Evolutionary conservation across 2,113 vertebrate species (phyloP).

Genomic region (Glaucomys volans): DNA sequence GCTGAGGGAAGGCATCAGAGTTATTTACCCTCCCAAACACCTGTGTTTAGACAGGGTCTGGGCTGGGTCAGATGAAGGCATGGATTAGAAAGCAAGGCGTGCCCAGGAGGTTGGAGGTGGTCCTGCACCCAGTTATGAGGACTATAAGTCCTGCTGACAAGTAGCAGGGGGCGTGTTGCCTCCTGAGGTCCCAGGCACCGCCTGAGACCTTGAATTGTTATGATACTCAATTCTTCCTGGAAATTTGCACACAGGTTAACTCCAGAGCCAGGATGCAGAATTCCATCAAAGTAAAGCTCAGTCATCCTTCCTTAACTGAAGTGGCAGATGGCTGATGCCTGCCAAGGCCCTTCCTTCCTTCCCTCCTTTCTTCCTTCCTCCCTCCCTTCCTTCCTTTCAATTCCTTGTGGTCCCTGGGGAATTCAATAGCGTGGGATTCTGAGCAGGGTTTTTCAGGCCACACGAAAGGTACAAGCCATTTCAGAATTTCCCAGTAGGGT

Average conservation of each 20-base stretch:
- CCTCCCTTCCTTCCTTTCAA: not conserved
- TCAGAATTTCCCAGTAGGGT: not conserved
- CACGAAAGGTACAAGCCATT: not conserved
- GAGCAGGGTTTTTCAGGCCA: constrained; percentile 8
- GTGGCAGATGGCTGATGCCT: not conserved
- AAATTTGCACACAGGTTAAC: not conserved
- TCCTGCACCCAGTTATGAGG: not conserved
- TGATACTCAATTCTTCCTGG: not conserved
- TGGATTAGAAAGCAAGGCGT: not conserved
- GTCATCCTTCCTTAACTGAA: not conserved
- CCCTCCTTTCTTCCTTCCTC: too few species aligned
- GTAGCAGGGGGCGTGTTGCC: not conserved
- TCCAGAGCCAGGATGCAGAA: not conserved
- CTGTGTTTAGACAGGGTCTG: not conserved
- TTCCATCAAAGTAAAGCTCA: not conserved
- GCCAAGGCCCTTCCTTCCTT: not conserved
- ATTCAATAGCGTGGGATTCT: not conserved
- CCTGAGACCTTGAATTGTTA: not conserved
- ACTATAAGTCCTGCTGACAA: not conserved
- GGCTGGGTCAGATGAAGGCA: not conserved
- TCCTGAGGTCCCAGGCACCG: not conserved
- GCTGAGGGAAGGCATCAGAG: not conserved
- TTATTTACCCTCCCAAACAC: not conserved
- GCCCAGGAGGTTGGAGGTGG: too few species aligned
- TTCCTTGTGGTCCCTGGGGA: not conserved